Base-by-base conservation (phyloP, 1,140 invertebrate species). In the Antheraea mylitta region DNA sequence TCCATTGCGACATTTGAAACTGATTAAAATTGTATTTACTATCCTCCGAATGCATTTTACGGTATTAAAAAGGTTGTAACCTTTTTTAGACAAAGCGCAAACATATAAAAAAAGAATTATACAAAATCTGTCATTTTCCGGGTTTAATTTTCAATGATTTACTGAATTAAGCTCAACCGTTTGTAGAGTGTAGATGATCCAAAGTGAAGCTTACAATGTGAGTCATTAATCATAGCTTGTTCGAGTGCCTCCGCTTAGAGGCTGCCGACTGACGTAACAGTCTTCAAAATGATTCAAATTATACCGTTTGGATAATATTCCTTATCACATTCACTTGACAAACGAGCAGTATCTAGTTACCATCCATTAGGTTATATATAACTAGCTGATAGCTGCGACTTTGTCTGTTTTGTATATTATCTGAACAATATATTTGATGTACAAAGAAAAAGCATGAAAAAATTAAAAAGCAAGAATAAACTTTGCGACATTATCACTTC, bases 171-270 rank as follows among this genome's bases (percentile, higher is more conserved):
- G 11, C 6, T n/a, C 1, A 13, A 53, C 0, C 11, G 45, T 53
- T 53, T 53, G 45, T 53, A 16, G 11, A 53, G 45, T 53, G 16
- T 53, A 13, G 16, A n/a, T 53, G 45, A 16, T 53, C 45, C 16
- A 13, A 1, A 53, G 45, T 53, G 13, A 53, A 53, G 45, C 11
- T 53, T 53, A n/a, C 45, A 13, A 53, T n/a, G 16, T 53, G 45
- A 53, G 16, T 16, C 45, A 53, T 53, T 53, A 53, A 53, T 53
- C 45, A 53, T 53, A 53, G 45, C 45, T 53, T 53, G 45, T 53
- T 53, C 45, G 45, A 53, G 45, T 53, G 45, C 13, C 45, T 53
- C 45, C 45, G 45, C 45, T 53, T 16, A 53, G 45, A 53, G 9
- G 1, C 45, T 53, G 45, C 16, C 45, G 45, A 53, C 45, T 53